Base-by-base conservation (phyloP, 2,888 invertebrate species). In the Synergus umbraculus region DNA sequence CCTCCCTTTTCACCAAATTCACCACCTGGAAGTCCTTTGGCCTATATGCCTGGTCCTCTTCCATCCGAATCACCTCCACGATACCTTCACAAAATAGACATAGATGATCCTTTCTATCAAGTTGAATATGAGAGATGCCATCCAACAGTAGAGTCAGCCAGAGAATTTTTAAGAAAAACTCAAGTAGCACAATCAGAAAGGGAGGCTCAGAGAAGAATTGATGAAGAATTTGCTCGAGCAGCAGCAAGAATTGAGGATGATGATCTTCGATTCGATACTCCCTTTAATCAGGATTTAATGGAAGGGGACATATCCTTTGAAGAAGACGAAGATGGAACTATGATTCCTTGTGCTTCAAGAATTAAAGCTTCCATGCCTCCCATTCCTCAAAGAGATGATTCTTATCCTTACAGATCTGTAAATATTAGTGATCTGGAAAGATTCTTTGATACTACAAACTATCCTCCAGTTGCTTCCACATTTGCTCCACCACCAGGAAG, bases 391-490 rank as follows among this genome's bases (percentile, higher is more conserved):
- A 83, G 80, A 15, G 29, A 29, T 7, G 63, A 65, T 7, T 2
- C 13, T 0, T 85, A 83, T 15, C 66, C 80, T 0, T 77, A 83
- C 29, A 76, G 76, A 0, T 41, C 82, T 0, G 81, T 83, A 10
- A 86, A 88, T 4, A 76, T 87, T 12, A 88, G 89, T 0, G 84
- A 87, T 4, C 79, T 91, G 49, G 87, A 88, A 80, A 86, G 85
- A 54, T 91, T 91, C 81, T 88, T 89, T 64, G 86, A 90, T 18
- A 12, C 87, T 5, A 76, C 86, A 13, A 79, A 60, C 2, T 88
- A 86, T 82, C 90, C 90, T 10, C 81, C 83, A 5, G 29, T 81
- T 8, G 78, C 79, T 0, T 54, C 73, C 13, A 29, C 37, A 10
- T 79, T 80, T 5, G 63, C 10, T 37, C 85, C 88, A 54, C 89